Percentiles rank a stretch among this genome's conserved stretches.
Conservation (phyloP, 2,113 vertebrate species). For the Lophotis ruficrista region DNA sequence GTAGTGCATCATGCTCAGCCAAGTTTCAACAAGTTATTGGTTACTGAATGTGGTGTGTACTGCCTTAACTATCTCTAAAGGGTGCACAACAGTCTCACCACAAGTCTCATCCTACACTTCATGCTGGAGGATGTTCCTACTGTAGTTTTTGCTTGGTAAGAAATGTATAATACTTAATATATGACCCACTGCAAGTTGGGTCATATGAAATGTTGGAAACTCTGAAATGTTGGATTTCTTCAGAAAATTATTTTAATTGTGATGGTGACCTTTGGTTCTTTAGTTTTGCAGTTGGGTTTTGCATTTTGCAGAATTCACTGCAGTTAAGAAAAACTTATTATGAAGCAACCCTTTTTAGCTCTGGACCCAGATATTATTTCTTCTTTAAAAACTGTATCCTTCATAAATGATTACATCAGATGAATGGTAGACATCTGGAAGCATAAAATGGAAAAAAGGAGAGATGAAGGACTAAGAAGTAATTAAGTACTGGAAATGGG, state of each 20-base stretch:
- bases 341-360: neutral
- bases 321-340: neutral
- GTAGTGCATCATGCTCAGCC: neutral
- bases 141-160: neutral
- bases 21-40: neutral
- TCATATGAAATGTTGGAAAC: no score
- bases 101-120: neutral
- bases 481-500: constrained; percentile 44
- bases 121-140: neutral
- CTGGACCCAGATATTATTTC: neutral
- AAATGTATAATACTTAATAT: neutral
- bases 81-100: neutral
- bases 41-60: neutral
- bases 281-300: neutral
- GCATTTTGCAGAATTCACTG: neutral
- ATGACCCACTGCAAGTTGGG: neutral
- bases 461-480: constrained; percentile 33
- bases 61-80: neutral
- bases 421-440: constrained; percentile 12
- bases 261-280: neutral
- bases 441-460: neutral
- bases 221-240: neutral
- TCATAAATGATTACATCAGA: constrained; percentile 11
- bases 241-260: neutral
- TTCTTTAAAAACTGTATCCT: neutral